phyloP scores from a whole-genome alignment of 2,888 invertebrate genomes.

The Portevinia maculata region DNA sequence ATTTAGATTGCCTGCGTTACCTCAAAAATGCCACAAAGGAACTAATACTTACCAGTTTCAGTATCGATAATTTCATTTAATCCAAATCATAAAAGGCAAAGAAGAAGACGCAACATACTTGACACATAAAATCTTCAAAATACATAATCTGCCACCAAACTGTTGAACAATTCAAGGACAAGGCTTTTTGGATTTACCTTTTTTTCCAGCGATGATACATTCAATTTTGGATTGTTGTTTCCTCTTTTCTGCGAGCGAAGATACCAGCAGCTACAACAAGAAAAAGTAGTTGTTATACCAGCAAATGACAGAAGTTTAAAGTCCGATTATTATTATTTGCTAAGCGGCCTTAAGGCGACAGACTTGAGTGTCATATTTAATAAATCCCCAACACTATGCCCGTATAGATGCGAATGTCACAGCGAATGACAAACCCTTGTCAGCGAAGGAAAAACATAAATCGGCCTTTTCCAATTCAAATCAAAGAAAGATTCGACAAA shows the following conservation, averaged over 20 bases:
- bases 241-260: conserved; percentile 30
- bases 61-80: conserved; percentile 22
- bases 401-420: not conserved
- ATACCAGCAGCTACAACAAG: not conserved
- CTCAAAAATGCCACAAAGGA: conserved; percentile 1
- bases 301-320: conserved; percentile 21
- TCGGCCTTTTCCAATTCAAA: too few species aligned
- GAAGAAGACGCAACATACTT: conserved; percentile 21
- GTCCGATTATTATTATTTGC: conserved; percentile 37
- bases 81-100: conserved; percentile 7
- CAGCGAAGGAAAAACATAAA: conserved; percentile 15
- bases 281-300: conserved; percentile 26
- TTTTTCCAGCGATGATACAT: not conserved
- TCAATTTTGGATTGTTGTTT: conserved; percentile 3
- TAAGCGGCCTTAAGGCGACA: conserved; percentile 44
- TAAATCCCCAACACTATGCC: conserved; percentile 12
- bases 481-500: too few species aligned
- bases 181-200: conserved; percentile 31
- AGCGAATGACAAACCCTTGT: conserved; percentile 26
- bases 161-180: conserved; percentile 49
- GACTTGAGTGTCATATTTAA: conserved; percentile 32
- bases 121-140: conserved; percentile 9
- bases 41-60: conserved; percentile 11
- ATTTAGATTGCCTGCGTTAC: conserved; percentile 2
- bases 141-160: conserved; percentile 31